These are phyloP conservation scores for Tachypleus tridentatus DNA, from an alignment of 1,140 invertebrate genomes.

Conservation along the genomic window DNA sequence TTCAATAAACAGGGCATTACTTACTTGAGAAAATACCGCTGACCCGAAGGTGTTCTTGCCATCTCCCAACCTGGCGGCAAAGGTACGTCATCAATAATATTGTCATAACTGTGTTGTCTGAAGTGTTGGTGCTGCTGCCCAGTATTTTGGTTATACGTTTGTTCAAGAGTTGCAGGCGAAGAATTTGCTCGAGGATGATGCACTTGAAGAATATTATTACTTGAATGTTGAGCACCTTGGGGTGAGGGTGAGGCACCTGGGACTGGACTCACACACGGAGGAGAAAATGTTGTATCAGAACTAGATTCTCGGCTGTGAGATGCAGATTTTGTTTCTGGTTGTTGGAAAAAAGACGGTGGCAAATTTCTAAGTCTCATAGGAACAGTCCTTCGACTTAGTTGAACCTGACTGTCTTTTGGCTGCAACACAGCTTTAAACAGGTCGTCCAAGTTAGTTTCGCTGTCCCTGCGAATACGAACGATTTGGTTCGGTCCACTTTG, in stretches of 20 bases:
- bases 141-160: slow-evolving; percentile 32
- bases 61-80: slow-evolving; percentile 94
- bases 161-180: slow-evolving; percentile 84
- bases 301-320: slow-evolving; percentile 84
- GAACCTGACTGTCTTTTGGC: slow-evolving; percentile 63
- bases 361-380: slow-evolving; percentile 90
- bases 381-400: slow-evolving; percentile 50
- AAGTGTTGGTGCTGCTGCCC: slow-evolving; percentile 43
- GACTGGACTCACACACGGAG: slow-evolving; percentile 23
- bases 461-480: slow-evolving; percentile 16
- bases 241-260: not conserved
- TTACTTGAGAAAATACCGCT: slow-evolving; percentile 88
- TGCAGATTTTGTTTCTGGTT: slow-evolving; percentile 76
- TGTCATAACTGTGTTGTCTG: slow-evolving; percentile 81
- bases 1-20: not conserved
- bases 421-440: slow-evolving; percentile 87
- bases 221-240: not conserved
- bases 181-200: slow-evolving; percentile 86
- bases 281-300: slow-evolving; percentile 49
- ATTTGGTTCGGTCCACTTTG: slow-evolving; percentile 16
- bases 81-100: slow-evolving; percentile 34
- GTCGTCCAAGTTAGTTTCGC: slow-evolving; percentile 56
- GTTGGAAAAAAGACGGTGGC: slow-evolving; percentile 92
- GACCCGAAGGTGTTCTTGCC: slow-evolving; percentile 74
- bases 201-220: slow-evolving; percentile 31